These are phyloP conservation scores for Helicoverpa armigera DNA, from an alignment of 1,140 invertebrate species.

Conservation along the genomic window DNA sequence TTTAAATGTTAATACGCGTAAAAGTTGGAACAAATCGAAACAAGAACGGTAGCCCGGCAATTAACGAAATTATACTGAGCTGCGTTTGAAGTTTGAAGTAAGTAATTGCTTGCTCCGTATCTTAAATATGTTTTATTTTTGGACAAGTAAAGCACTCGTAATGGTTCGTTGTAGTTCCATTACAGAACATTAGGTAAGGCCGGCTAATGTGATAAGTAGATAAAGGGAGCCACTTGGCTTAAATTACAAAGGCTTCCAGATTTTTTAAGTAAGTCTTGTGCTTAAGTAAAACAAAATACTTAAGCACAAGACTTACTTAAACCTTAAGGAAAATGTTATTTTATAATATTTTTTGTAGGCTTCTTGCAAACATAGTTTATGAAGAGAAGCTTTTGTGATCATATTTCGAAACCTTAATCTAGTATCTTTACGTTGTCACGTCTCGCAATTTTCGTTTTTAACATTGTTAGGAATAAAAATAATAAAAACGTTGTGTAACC, in stretches of 20 bases:
- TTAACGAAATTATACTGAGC: constrained; percentile 39
- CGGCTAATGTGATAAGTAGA: constrained; percentile 25
- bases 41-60: constrained; percentile 25
- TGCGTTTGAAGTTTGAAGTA: constrained; percentile 29
- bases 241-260: constrained; percentile 33
- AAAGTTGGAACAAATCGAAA: constrained; percentile 4
- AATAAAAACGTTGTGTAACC: no score
- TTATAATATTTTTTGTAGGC: neutral
- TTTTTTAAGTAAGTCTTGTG: constrained; percentile 10
- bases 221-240: constrained; percentile 25
- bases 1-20: constrained; percentile 22
- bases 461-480: no score
- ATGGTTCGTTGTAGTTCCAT: constrained; percentile 8
- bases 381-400: no score
- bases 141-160: constrained; percentile 1
- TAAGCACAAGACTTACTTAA: no score
- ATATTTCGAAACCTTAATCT: no score
- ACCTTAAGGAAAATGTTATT: neutral
- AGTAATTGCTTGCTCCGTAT: constrained; percentile 3
- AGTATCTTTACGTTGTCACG: no score
- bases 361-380: neutral
- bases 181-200: constrained; percentile 17
- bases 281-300: neutral
- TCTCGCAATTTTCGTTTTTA: no score
- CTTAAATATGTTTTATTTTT: constrained; percentile 38